Evolutionary conservation across 2,797 vertebrate species (phyloP).

Genomic region (Chaenodraco wilsoni): DNA sequence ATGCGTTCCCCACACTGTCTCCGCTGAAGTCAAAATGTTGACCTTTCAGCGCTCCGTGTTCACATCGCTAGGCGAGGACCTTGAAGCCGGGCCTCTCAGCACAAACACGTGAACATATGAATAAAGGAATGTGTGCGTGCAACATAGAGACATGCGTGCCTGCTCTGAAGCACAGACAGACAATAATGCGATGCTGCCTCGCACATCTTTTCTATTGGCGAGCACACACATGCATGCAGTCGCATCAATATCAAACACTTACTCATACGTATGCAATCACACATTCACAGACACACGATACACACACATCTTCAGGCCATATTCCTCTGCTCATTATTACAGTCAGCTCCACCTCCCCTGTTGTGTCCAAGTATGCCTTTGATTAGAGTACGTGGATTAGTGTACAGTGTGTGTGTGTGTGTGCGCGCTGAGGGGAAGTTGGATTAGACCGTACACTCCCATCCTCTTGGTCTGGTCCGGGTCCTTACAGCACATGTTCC

Average conservation of each 20-base stretch:
- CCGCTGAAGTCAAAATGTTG: slow-evolving; percentile 48
- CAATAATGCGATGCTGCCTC: slow-evolving; percentile 17
- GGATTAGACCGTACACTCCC: slow-evolving; percentile 48
- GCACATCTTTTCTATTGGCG: slow-evolving; percentile 13
- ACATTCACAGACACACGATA: slow-evolving; percentile 20
- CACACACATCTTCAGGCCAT: slow-evolving; percentile 48
- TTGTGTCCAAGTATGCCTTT: slow-evolving; percentile 63
- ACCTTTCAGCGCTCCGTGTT: slow-evolving; percentile 35
- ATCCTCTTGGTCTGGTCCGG: slow-evolving; percentile 31
- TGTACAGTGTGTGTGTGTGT: slow-evolving; percentile 18
- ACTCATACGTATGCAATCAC: slow-evolving; percentile 22
- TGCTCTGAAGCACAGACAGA: slow-evolving; percentile 9
- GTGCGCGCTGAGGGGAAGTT: slow-evolving; percentile 40
- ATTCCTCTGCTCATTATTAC: slow-evolving; percentile 57
- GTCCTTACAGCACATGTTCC: slow-evolving; percentile 59
- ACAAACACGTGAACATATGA: slow-evolving; percentile 34
- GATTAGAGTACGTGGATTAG: slow-evolving; percentile 60
- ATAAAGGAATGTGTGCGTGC: slow-evolving; percentile 41
- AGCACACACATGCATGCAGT: slow-evolving; percentile 2
- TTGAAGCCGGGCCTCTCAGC: slow-evolving; percentile 39
- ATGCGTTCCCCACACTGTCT: slow-evolving; percentile 16
- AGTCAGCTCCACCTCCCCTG: slow-evolving; percentile 45
- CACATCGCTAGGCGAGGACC: slow-evolving; percentile 38
- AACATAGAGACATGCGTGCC: slow-evolving; percentile 12
- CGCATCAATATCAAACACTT: slow-evolving; percentile 30